Percentiles rank a stretch among this genome's conserved stretches.
phyloP scores from a whole-genome alignment of 2,797 vertebrate genomes.

The Enteromius mattozi region DNA sequence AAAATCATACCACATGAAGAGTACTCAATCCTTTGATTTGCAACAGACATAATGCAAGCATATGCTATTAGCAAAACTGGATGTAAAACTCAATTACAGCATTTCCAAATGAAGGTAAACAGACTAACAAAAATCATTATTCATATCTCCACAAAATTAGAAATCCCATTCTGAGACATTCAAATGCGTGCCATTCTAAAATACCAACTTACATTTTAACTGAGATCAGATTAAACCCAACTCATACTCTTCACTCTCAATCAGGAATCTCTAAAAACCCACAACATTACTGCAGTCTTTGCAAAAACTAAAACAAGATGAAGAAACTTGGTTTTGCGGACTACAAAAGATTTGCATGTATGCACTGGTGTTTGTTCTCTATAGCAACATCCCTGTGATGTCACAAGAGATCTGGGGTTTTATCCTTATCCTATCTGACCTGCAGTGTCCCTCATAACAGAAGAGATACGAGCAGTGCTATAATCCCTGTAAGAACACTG shows the following conservation, averaged over 20 bases:
- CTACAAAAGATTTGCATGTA: neutral
- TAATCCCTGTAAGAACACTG: constrained; percentile 50
- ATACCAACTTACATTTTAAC: neutral
- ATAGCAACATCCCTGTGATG: constrained; percentile 12
- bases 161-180: neutral
- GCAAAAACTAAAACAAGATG: neutral
- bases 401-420: constrained; percentile 7
- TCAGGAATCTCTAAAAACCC: neutral
- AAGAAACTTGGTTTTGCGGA: neutral
- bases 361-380: neutral
- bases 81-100: constrained; percentile 16
- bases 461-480: constrained; percentile 47
- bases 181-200: neutral
- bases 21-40: neutral
- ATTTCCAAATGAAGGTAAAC: constrained; percentile 20
- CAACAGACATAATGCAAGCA: constrained; percentile 5
- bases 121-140: neutral
- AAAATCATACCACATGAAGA: constrained; percentile 5
- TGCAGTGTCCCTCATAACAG: constrained; percentile 45
- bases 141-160: neutral
- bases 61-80: neutral
- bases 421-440: constrained; percentile 49
- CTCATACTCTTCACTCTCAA: neutral
- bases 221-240: neutral
- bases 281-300: neutral